Evolutionary conservation across 2,113 vertebrate genomes (phyloP).

Genomic region (Suncus etruscus): DNA sequence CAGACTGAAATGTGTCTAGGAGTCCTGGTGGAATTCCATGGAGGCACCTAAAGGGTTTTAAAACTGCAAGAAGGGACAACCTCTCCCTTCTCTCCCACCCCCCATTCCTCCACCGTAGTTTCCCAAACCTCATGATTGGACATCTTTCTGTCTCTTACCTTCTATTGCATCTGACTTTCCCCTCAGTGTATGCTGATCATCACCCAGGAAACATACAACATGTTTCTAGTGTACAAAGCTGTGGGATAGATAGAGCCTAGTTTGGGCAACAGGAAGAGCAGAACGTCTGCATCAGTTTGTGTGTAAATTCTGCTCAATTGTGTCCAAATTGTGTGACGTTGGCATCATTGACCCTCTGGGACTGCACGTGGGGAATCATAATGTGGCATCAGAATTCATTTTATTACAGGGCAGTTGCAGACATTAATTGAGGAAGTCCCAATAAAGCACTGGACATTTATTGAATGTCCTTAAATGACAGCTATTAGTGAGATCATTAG

Average conservation of each 20-base stretch:
- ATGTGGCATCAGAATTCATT: neutral
- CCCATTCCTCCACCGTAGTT: neutral
- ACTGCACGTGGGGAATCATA: neutral
- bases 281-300: neutral
- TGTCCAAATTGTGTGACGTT: neutral
- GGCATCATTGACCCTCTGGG: neutral
- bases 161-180: neutral
- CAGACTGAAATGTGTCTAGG: neutral
- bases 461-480: neutral
- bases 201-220: neutral
- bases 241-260: neutral
- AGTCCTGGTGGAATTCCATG: neutral
- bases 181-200: neutral
- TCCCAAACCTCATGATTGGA: neutral
- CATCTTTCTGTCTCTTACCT: neutral
- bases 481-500: neutral
- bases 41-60: neutral
- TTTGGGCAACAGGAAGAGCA: neutral
- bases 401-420: neutral
- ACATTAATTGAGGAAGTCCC: conserved; percentile 15
- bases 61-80: neutral
- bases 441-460: neutral
- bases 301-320: neutral
- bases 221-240: neutral
- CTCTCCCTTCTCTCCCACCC: neutral